phyloP scores from a whole-genome alignment of 2,888 invertebrate genomes.

The Apomyelois bistriatella region DNA sequence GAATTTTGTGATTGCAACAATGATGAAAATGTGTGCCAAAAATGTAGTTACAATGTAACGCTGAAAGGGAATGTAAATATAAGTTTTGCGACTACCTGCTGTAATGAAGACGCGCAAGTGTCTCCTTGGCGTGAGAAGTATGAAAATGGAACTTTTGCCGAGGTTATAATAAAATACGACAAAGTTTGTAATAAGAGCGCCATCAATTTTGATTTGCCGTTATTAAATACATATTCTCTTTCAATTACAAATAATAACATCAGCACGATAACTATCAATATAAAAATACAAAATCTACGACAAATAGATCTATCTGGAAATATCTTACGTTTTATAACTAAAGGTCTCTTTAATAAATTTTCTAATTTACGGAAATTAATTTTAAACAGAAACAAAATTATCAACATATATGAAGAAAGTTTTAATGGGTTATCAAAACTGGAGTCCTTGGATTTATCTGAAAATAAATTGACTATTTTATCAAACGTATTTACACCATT shows the following conservation, averaged over 20 bases:
- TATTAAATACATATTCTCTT: constrained; percentile 52
- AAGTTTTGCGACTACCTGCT: constrained; percentile 48
- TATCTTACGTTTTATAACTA: constrained; percentile 70
- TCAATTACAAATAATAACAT: constrained; percentile 55
- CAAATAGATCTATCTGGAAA: constrained; percentile 82
- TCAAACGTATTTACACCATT: constrained; percentile 80
- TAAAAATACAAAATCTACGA: constrained; percentile 62
- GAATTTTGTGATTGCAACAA: constrained; percentile 50
- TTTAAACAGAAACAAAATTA: constrained; percentile 84
- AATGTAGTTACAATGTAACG: constrained; percentile 60
- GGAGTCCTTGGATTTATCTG: constrained; percentile 84
- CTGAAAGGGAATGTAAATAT: constrained; percentile 50
- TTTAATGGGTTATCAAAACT: constrained; percentile 82
- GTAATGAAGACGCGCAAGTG: constrained; percentile 42
- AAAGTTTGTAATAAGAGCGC: constrained; percentile 48
- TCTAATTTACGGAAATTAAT: constrained; percentile 81
- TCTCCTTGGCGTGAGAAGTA: constrained; percentile 42
- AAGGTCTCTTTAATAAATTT: constrained; percentile 78
- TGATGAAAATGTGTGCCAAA: constrained; percentile 45
- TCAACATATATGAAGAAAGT: constrained; percentile 74
- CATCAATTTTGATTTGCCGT: constrained; percentile 46
- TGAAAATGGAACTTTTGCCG: constrained; percentile 53
- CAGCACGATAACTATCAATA: constrained; percentile 46
- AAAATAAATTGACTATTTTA: constrained; percentile 81
- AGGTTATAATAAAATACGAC: constrained; percentile 44